A percentile compares a stretch with the other conserved stretches of the same genome.
phyloP scores from a whole-genome alignment of 2,888 invertebrate genomes.

The Lathronympha strigana region DNA sequence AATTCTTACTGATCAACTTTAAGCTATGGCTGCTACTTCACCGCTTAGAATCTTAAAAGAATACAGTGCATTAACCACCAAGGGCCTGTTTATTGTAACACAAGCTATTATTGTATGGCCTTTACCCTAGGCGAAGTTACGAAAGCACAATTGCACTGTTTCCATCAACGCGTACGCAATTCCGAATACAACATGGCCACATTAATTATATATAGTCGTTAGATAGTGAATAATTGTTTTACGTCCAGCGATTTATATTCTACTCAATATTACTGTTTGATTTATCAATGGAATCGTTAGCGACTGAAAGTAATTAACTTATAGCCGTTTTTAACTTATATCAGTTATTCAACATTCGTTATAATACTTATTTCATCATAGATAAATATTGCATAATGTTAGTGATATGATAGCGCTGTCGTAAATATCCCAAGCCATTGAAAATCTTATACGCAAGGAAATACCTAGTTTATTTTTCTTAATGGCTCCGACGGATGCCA shows the following conservation, averaged over 20 bases:
- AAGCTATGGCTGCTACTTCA: background rate
- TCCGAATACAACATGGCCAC: slow-evolving; percentile 15
- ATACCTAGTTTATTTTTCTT: slow-evolving; percentile 18
- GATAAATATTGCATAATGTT: background rate
- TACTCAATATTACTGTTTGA: slow-evolving; percentile 10
- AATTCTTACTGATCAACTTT: background rate
- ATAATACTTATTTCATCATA: background rate
- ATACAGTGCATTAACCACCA: background rate
- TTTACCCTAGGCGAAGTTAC: slow-evolving; percentile 18
- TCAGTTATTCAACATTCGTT: too few relatives aligned
- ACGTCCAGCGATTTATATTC: slow-evolving; percentile 21
- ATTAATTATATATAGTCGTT: slow-evolving; percentile 32
- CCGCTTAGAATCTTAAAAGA: background rate
- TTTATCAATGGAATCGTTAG: slow-evolving; percentile 6
- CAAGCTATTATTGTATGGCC: slow-evolving; percentile 14
- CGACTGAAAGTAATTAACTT: too few relatives aligned
- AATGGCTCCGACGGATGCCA: slow-evolving; percentile 17
- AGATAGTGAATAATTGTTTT: slow-evolving; percentile 33
- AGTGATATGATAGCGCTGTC: background rate
- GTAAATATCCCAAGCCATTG: slow-evolving; percentile 16
- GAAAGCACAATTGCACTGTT: slow-evolving; percentile 22
- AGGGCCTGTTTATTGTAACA: background rate
- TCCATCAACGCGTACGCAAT: slow-evolving; percentile 23
- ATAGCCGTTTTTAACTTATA: too few relatives aligned
- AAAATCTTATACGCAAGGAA: slow-evolving; percentile 11